These are phyloP conservation scores for Spongilla lacustris DNA, from an alignment of 37 sponge, comb jelly and placozoan species.

Conservation along the genomic window DNA sequence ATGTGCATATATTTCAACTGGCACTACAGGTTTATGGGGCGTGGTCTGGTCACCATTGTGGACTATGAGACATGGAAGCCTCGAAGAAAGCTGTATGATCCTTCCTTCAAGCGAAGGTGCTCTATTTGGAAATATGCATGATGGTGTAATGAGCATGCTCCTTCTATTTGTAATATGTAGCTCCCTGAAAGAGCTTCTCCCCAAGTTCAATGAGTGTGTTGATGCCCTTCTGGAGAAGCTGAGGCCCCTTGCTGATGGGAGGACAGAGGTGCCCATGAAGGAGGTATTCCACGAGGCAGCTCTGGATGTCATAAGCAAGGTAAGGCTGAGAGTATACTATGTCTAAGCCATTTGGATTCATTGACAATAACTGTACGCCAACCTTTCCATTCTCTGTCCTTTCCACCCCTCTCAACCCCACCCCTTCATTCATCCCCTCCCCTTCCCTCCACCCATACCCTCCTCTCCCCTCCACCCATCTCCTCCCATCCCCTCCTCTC, in stretches of 20 bases:
- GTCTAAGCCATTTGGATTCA: no score
- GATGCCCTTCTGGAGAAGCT: neutral
- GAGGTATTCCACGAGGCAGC: neutral
- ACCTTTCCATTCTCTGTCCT: no score
- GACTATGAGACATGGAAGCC: constrained; percentile 48
- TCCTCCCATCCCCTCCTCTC: neutral
- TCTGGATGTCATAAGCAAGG: constrained; percentile 13
- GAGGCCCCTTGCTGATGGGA: neutral
- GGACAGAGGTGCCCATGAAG: neutral
- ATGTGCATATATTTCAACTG: neutral
- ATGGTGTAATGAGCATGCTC: neutral
- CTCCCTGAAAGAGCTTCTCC: neutral
- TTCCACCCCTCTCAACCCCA: no score
- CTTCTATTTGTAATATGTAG: neutral
- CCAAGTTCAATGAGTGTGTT: neutral
- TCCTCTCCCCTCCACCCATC: no score
- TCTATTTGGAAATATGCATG: neutral
- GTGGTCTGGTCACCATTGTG: constrained; percentile 17
- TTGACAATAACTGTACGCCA: no score
- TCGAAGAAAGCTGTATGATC: constrained; percentile 34
- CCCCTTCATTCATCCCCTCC: no score
- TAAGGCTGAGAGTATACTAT: neutral
- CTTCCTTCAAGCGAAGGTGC: constrained; percentile 38
- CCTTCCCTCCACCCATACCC: neutral
- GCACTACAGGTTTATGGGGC: constrained; percentile 19